Base-by-base conservation (phyloP, 2,113 vertebrate species). In the Oxyura jamaicensis region DNA sequence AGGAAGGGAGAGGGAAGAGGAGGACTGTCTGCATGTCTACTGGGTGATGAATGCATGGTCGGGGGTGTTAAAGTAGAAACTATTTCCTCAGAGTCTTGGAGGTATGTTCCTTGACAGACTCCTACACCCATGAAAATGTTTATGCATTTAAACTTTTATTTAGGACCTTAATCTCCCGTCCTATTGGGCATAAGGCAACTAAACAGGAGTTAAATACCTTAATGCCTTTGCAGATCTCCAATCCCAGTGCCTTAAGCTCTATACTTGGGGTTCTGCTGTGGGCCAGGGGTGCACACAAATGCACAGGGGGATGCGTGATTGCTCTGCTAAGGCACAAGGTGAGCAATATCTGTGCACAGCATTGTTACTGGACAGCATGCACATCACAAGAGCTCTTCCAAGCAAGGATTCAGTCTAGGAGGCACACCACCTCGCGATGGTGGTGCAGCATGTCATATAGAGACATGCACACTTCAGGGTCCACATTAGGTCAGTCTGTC, bases 91-190 rank as follows among this genome's bases (percentile, higher is more conserved):
- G 84, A 95, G 69, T 89, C 86, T 91, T 88, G 56, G 73, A 92
- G 83, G 80, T 78, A 86, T 92, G 77, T 92, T 97, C 93, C 44
- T 92, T 95, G 81, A 95, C 95, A 96, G 86, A 95, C 92, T 96
- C 95, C 96, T 76, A 97, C 94, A 82, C 48, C 65, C 56, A 86
- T 92, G 83, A 84, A 95, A 89, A 95, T 86, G 95, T 83, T 97
- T 90, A 80, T 60, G 31, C 93, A 52, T 74, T 86, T 78, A 84
- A 96, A 89, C 78, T 68, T 42, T 91, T 91, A 88, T 75, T 95
- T 72, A 93, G 53, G 39, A 84, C 86, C 76, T 44, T 89, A 63
- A 88, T 91, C 35, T 81, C 83, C 56, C 60, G 63, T 67, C 33
- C 28, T 46, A 65, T n/a, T 48, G 42, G 42, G 20, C 52, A 90